Conservation (phyloP, 2,797 vertebrate genomes). For the Buceros bicornis region DNA sequence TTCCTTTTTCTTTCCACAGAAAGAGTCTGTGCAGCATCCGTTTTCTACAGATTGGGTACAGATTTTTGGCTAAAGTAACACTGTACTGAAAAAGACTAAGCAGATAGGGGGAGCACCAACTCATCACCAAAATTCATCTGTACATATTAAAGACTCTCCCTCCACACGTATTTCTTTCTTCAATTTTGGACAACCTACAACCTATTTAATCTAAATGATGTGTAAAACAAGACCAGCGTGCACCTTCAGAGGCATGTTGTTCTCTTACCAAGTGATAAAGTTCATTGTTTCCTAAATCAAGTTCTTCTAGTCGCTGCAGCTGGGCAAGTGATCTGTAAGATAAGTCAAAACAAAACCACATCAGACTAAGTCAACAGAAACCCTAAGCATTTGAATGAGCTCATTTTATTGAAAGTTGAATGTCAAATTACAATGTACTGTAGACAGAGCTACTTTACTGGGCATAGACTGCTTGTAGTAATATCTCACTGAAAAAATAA, state of each 20-base stretch:
- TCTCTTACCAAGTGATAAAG: constrained; percentile 92
- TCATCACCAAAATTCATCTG: neutral
- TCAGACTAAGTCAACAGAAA: constrained; percentile 55
- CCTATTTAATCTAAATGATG: neutral
- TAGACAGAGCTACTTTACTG: constrained; percentile 36
- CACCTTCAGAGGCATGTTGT: neutral
- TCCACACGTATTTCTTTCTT: neutral
- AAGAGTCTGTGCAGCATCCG: neutral
- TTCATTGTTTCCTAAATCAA: constrained; percentile 98
- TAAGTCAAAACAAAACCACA: constrained; percentile 57
- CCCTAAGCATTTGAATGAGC: constrained; percentile 11
- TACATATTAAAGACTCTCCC: neutral
- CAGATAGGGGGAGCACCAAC: neutral
- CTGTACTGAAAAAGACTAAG: neutral
- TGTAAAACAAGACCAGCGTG: neutral
- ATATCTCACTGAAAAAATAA: neutral
- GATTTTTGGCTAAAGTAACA: neutral
- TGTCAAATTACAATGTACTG: neutral
- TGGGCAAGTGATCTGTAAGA: constrained; percentile 90
- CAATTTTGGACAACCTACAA: neutral
- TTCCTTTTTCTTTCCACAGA: neutral
- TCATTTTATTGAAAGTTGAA: constrained; percentile 40
- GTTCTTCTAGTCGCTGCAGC: constrained; percentile 94
- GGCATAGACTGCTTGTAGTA: neutral
- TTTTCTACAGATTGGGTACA: neutral